phyloP scores from a whole-genome alignment of 2,888 invertebrate species.

The Amiota mariae region DNA sequence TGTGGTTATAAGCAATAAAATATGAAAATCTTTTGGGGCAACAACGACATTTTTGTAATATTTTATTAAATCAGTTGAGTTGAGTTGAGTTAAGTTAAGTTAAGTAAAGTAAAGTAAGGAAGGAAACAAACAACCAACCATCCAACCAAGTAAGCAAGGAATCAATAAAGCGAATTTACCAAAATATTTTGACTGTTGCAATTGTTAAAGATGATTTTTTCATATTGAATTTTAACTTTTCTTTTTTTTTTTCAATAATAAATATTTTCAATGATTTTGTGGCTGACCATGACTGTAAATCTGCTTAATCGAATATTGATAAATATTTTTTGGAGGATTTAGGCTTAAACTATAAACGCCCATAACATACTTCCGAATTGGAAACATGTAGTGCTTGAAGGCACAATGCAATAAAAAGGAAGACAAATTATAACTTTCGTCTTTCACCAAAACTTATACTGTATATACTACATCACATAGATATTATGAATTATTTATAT shows the following conservation, averaged over 20 bases:
- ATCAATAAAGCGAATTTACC: background rate
- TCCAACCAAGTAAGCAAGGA: slow-evolving; percentile 43
- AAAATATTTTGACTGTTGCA: slow-evolving; percentile 24
- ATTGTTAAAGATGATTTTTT: slow-evolving; percentile 9
- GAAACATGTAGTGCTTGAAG: background rate
- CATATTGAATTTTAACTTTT: background rate
- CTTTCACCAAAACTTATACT: too few relatives aligned
- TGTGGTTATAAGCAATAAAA: slow-evolving; percentile 66
- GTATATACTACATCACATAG: too few relatives aligned
- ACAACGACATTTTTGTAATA: slow-evolving; percentile 63
- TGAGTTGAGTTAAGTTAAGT: too few relatives aligned
- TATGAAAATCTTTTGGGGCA: slow-evolving; percentile 59
- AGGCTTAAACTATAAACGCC: slow-evolving; percentile 53
- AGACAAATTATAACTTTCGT: too few relatives aligned
- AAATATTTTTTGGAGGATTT: slow-evolving; percentile 1
- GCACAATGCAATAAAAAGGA: slow-evolving; percentile 10
- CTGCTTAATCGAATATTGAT: slow-evolving; percentile 51
- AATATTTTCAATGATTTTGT: background rate
- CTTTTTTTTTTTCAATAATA: background rate
- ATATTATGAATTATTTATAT: too few relatives aligned
- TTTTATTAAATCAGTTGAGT: slow-evolving; percentile 60
- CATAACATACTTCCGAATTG: slow-evolving; percentile 60
- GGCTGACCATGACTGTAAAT: slow-evolving; percentile 22
- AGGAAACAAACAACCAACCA: slow-evolving; percentile 51
- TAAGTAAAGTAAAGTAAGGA: slow-evolving; percentile 30